Evolutionary conservation across 2,113 vertebrate species (phyloP).

Genomic region (Parotia lawesii): DNA sequence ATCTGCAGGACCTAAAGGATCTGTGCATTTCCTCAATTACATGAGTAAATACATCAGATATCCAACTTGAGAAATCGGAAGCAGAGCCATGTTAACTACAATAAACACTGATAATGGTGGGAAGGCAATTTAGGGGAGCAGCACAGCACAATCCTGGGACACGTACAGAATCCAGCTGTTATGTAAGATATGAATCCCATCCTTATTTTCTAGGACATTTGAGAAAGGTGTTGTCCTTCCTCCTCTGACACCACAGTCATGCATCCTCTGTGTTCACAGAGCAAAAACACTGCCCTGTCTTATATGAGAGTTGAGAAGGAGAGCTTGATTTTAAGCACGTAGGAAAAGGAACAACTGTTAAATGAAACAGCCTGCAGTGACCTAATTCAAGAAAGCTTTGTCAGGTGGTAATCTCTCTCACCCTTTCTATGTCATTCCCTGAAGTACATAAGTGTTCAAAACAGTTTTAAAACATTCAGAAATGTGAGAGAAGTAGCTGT

Average conservation of each 20-base stretch:
- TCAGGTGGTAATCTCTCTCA: constrained; percentile 40
- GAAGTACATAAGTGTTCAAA: neutral
- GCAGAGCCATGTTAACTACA: neutral
- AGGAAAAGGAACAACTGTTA: constrained; percentile 13
- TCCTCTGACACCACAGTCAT: neutral
- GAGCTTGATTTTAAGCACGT: neutral
- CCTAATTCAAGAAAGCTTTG: constrained; percentile 40
- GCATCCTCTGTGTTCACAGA: neutral
- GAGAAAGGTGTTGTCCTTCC: neutral
- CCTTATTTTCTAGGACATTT: neutral
- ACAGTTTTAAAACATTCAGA: constrained; percentile 12
- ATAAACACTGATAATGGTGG: neutral
- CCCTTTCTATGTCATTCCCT: constrained; percentile 3
- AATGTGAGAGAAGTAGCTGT: constrained; percentile 2
- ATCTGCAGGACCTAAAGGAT: neutral
- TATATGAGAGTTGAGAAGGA: neutral
- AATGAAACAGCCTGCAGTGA: neutral
- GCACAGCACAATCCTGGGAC: neutral
- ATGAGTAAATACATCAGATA: neutral
- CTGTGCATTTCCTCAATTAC: neutral
- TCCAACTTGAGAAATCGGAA: neutral
- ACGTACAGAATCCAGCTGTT: neutral
- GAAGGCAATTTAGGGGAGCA: neutral
- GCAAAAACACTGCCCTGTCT: neutral
- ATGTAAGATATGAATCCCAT: neutral